Evolutionary conservation across 1,140 invertebrate species (phyloP).

Genomic region (Cotesia vestalis): DNA sequence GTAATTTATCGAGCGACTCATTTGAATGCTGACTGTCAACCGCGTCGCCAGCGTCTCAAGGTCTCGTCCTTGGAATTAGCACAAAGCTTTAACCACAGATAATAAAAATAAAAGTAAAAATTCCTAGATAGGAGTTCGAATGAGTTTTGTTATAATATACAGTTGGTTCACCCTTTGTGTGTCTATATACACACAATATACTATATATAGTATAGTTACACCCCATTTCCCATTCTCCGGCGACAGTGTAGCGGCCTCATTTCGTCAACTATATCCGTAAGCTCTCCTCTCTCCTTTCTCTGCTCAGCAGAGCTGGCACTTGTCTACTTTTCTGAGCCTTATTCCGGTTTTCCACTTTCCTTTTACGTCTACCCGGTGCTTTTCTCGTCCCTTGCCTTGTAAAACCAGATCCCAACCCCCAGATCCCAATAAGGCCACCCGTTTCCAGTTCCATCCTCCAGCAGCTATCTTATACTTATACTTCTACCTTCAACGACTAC

Average conservation of each 20-base stretch:
- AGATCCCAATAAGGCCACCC: slow-evolving; percentile 61
- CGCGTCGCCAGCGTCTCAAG: too few species aligned
- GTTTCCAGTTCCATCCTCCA: slow-evolving; percentile 33
- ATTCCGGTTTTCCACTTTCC: slow-evolving; percentile 35
- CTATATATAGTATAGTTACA: too few species aligned
- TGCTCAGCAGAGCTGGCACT: not conserved
- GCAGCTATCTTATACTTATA: slow-evolving; percentile 14
- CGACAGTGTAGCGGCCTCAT: slow-evolving; percentile 60
- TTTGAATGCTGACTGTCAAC: too few species aligned
- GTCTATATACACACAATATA: too few species aligned
- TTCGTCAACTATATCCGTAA: slow-evolving; percentile 52
- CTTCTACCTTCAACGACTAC: slow-evolving; percentile 20
- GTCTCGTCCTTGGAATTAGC: too few species aligned
- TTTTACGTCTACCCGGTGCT: slow-evolving; percentile 34
- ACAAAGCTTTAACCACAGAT: too few species aligned
- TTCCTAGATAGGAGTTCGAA: too few species aligned
- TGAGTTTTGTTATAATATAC: too few species aligned
- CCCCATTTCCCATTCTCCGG: slow-evolving; percentile 57
- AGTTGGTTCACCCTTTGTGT: too few species aligned
- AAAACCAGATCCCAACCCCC: slow-evolving; percentile 56
- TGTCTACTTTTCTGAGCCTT: slow-evolving; percentile 25
- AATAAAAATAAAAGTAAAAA: too few species aligned
- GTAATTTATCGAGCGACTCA: too few species aligned
- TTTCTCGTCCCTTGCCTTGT: slow-evolving; percentile 53
- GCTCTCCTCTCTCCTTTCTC: too few species aligned